Evolutionary conservation across 2,797 vertebrate genomes (phyloP), one percentile per base, ranked within the genome.

Genomic region (Scolopax rusticola): DNA sequence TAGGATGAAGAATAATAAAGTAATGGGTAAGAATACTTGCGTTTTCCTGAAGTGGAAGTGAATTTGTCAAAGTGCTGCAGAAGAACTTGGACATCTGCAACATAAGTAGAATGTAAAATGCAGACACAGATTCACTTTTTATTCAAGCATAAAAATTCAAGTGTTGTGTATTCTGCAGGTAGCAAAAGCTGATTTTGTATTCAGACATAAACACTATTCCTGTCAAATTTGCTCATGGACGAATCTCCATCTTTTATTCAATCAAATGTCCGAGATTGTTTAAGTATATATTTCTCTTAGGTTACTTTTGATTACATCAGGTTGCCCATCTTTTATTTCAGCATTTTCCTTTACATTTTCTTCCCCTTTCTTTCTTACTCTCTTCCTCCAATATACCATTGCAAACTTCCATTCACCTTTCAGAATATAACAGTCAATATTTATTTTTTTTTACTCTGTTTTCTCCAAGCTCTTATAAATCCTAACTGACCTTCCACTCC

Each of bases 1-100:
- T 65, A 80, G 48, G 79, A 77, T 64, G 69, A 64, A 71, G 64
- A 69, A 77, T n/a, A 90, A 84, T 40, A 56, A 77, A 85, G 32
- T 14, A n/a, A 70, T 28, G 23, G 63, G 38, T 53, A 56, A 93
- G 43, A 60, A 65, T 41, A 28, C n/a, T 61, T 61, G 43, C 36
- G 18, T 54, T 89, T 18, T 54, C 47, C 43, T 87, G 59, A 83
- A 60, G 38, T 84, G 41, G 43, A 92, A 76, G 47, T 32, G 74
- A 87, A 60, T 51, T 87, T 33, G 68, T 38, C 38, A 12, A 87
- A 78, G 45, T 32, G 38, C 61, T 77, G 32, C 67, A 82, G 59
- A 45, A 73, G 41, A 80, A 70, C 28, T 9, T 21, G n/a, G 77
- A 40, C 20, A 45, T 41, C 51, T 92, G 56, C 64, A 74, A 32